These are phyloP conservation scores for Tympanuchus pallidicinctus DNA, from an alignment of 2,113 vertebrate species.

Conservation along the genomic window DNA sequence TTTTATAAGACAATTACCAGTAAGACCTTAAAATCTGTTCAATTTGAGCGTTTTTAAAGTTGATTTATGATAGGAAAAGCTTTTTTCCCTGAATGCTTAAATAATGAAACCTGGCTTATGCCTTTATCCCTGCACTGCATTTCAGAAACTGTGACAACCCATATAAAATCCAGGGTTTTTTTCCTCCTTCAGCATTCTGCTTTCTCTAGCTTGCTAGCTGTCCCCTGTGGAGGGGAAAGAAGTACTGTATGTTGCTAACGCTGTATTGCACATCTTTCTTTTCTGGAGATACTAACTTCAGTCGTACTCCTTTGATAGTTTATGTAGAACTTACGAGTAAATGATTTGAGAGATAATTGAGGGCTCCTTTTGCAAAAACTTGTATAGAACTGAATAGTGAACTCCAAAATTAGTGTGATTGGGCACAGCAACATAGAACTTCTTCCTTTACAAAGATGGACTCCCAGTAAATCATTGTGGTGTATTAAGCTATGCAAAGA, in stretches of 20 bases:
- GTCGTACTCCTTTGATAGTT: not conserved
- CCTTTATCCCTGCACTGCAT: not conserved
- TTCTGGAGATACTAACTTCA: not conserved
- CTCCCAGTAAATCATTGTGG: not conserved
- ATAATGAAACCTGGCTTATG: not conserved
- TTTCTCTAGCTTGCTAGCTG: not conserved
- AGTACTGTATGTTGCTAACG: not conserved
- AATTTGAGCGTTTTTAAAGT: not conserved
- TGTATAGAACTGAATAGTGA: not conserved
- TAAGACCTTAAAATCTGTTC: not conserved
- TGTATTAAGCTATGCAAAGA: not conserved
- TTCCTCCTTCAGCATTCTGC: not conserved
- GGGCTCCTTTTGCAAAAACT: not conserved
- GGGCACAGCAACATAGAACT: not conserved
- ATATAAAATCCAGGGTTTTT: not conserved
- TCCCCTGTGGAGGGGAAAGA: not conserved
- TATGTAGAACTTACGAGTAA: not conserved
- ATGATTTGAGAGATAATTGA: not conserved
- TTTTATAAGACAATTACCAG: not conserved
- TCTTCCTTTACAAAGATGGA: not conserved
- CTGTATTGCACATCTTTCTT: not conserved
- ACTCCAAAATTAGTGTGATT: not conserved
- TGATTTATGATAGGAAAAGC: not conserved
- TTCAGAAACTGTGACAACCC: not conserved
- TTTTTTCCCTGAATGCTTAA: not conserved